These are phyloP conservation scores for Achlya flavicornis DNA, from an alignment of 2,888 invertebrate genomes.

Conservation along the genomic window DNA sequence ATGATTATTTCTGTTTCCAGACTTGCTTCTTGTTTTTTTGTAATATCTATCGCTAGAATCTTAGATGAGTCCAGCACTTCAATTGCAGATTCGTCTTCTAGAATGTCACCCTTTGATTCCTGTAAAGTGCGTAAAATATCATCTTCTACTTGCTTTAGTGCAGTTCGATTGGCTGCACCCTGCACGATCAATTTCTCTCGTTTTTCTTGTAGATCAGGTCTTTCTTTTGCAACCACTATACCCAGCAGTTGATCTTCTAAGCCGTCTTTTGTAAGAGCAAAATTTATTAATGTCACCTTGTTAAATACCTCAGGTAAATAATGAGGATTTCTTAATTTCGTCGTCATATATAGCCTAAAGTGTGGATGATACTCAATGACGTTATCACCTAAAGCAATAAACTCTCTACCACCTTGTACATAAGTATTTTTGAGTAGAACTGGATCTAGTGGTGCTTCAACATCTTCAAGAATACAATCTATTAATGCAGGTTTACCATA, in stretches of 20 bases:
- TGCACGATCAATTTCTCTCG: conserved; percentile 91
- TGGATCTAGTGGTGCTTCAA: conserved; percentile 91
- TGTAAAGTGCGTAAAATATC: conserved; percentile 93
- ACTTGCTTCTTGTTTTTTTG: conserved; percentile 91
- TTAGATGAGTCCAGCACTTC: conserved; percentile 94
- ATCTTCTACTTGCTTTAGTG: conserved; percentile 93
- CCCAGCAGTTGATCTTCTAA: conserved; percentile 93
- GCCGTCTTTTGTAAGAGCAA: conserved; percentile 92
- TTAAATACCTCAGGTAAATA: conserved; percentile 93
- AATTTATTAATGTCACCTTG: conserved; percentile 92
- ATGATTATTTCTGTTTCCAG: conserved; percentile 90
- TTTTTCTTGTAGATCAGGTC: conserved; percentile 92
- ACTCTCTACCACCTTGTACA: conserved; percentile 88
- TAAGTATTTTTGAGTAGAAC: conserved; percentile 89
- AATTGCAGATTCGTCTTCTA: conserved; percentile 96
- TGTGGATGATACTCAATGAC: conserved; percentile 89
- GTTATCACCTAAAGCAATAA: conserved; percentile 91
- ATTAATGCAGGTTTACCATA: conserved; percentile 90
- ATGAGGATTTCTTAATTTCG: conserved; percentile 92
- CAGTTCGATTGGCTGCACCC: conserved; percentile 91
- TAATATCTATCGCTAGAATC: conserved; percentile 90
- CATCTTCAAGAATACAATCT: conserved; percentile 90
- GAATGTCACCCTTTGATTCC: conserved; percentile 92
- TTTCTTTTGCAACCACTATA: conserved; percentile 93
- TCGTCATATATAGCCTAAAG: conserved; percentile 92